These are phyloP conservation scores for Neoseiulus cucumeris DNA, from an alignment of 1,140 invertebrate species.

Conservation along the genomic window DNA sequence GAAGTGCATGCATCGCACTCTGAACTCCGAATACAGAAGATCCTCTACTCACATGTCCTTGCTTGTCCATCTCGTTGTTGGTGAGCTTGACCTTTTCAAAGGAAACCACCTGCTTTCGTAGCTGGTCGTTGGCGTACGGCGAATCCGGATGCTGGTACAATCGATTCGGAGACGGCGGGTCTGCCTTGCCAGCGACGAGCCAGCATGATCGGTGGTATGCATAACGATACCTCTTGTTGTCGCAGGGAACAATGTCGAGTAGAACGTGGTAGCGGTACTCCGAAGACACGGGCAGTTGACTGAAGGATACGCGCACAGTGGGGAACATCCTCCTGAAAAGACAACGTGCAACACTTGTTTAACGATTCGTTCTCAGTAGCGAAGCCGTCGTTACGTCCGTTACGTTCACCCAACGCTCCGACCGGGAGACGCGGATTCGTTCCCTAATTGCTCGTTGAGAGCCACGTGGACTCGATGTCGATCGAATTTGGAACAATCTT, in stretches of 20 bases:
- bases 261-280: constrained; percentile 28
- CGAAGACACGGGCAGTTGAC: constrained; percentile 27
- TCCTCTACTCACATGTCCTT: constrained; percentile 38
- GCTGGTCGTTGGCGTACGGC: constrained; percentile 78
- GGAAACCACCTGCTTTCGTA: constrained; percentile 43
- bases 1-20: too few relatives aligned
- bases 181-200: constrained; percentile 47
- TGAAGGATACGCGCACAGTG: constrained; percentile 39
- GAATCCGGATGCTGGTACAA: constrained; percentile 93
- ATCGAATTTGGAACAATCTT: too few relatives aligned
- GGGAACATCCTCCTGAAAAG: constrained; percentile 43
- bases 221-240: constrained; percentile 46
- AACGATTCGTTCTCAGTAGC: too few relatives aligned
- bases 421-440: too few relatives aligned
- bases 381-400: too few relatives aligned
- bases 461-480: too few relatives aligned
- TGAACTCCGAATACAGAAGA: too few relatives aligned
- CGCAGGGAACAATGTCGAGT: constrained; percentile 42
- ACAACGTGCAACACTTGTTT: background rate
- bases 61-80: constrained; percentile 47
- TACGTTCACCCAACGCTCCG: too few relatives aligned
- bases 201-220: constrained; percentile 46
- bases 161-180: constrained; percentile 71
- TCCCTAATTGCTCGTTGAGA: too few relatives aligned
- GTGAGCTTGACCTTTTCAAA: constrained; percentile 52